These are phyloP conservation scores for Notolabrus celidotus DNA, from an alignment of 2,797 vertebrate genomes.

Conservation along the genomic window DNA sequence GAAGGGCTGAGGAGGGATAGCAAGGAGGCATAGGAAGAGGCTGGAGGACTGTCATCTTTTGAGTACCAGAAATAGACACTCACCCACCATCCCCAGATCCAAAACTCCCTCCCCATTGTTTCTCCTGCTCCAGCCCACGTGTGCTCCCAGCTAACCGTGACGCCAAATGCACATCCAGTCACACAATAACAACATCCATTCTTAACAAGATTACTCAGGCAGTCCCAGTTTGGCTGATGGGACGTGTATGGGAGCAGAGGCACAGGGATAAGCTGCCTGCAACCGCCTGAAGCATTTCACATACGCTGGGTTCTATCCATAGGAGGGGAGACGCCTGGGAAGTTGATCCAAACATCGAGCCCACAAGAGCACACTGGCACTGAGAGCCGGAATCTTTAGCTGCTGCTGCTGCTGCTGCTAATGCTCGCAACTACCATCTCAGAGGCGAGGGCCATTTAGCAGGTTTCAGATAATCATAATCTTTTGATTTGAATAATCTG, in stretches of 20 bases:
- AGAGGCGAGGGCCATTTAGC: conserved; percentile 79
- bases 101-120: conserved; percentile 73
- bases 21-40: conserved; percentile 36
- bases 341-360: conserved; percentile 72
- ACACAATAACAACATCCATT: conserved; percentile 84
- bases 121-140: conserved; percentile 76
- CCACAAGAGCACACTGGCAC: conserved; percentile 63
- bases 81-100: conserved; percentile 24
- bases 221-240: conserved; percentile 81
- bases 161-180: conserved; percentile 78
- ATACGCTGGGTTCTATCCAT: conserved; percentile 65
- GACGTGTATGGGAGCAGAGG: conserved; percentile 69
- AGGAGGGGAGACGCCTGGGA: conserved; percentile 67
- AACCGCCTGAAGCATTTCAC: conserved; percentile 70
- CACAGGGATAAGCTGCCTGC: conserved; percentile 75
- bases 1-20: conserved; percentile 10
- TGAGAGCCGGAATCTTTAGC: conserved; percentile 47
- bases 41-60: conserved; percentile 64
- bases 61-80: conserved; percentile 77
- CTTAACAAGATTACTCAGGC: conserved; percentile 84
- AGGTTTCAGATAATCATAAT: conserved; percentile 83
- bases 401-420: conserved; percentile 28
- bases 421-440: conserved; percentile 65
- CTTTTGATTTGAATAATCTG: conserved; percentile 81
- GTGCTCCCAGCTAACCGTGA: conserved; percentile 70